Percentiles rank a stretch among this genome's conserved stretches.
phyloP scores from a whole-genome alignment of 2,797 vertebrate species.

The Sebastolobus altivelis region DNA sequence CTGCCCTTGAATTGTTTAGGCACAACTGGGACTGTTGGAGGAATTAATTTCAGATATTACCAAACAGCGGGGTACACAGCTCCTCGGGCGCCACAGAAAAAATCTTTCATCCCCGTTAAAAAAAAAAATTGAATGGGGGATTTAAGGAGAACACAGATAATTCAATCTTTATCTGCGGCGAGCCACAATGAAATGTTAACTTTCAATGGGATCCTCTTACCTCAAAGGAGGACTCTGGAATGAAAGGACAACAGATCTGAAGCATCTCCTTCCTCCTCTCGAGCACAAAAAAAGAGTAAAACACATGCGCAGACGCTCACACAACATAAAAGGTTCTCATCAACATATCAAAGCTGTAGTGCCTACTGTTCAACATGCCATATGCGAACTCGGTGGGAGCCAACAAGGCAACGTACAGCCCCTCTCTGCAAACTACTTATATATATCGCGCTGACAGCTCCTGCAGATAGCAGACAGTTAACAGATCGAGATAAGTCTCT shows the following conservation, averaged over 20 bases:
- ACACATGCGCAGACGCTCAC: conserved; percentile 5
- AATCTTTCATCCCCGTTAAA: conserved; percentile 71
- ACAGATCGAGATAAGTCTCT: conserved; percentile 60
- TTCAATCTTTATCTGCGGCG: conserved; percentile 75
- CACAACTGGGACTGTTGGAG: conserved; percentile 70
- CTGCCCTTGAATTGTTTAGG: conserved; percentile 82
- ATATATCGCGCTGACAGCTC: conserved; percentile 39
- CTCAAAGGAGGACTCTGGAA: conserved; percentile 62
- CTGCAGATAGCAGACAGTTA: conserved; percentile 61
- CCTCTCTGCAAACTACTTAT: conserved; percentile 17
- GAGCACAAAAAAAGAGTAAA: conserved; percentile 41
- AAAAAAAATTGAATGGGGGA: conserved; percentile 77
- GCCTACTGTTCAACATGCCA: conserved; percentile 61
- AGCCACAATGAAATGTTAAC: conserved; percentile 71
- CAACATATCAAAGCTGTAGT: conserved; percentile 72
- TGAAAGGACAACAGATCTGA: conserved; percentile 71
- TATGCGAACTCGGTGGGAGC: conserved; percentile 35
- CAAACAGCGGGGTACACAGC: conserved; percentile 74
- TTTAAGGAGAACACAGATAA: conserved; percentile 80
- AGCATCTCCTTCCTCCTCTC: conserved; percentile 45
- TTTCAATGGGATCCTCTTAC: conserved; percentile 64
- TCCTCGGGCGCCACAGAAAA: conserved; percentile 67
- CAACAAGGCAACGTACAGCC: conserved; percentile 33
- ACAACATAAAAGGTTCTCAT: conserved; percentile 66
- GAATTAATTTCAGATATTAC: conserved; percentile 84